These are phyloP conservation scores for Rutilus rutilus DNA, from an alignment of 2,113 vertebrate genomes.

Conservation along the genomic window DNA sequence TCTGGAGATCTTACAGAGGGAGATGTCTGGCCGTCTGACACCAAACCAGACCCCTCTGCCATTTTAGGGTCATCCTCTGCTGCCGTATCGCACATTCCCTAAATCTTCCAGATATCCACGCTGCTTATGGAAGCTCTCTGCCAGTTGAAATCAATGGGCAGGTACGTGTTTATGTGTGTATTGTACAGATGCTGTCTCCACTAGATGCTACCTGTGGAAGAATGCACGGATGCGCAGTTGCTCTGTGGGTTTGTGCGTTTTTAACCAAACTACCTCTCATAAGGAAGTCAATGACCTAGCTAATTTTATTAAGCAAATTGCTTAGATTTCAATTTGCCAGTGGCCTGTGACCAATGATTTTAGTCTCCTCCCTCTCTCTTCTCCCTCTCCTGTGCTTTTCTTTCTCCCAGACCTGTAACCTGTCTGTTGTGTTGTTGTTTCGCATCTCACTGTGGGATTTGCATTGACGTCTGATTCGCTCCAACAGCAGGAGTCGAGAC, in stretches of 20 bases:
- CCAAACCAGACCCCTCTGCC: conserved; percentile 51
- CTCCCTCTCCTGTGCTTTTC: neutral
- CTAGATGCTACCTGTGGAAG: neutral
- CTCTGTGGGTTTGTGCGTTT: conserved; percentile 54
- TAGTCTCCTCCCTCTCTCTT: conserved; percentile 43
- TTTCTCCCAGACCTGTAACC: conserved; percentile 27
- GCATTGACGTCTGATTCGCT: conserved; percentile 36
- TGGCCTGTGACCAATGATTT: conserved; percentile 66
- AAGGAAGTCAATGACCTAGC: conserved; percentile 64
- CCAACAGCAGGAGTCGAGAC: conserved; percentile 30
- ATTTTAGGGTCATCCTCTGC: conserved; percentile 60
- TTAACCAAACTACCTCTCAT: conserved; percentile 62
- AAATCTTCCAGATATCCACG: conserved; percentile 16
- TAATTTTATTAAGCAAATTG: conserved; percentile 83
- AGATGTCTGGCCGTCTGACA: conserved; percentile 53
- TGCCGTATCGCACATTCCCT: conserved; percentile 60
- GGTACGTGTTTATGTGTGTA: conserved; percentile 36
- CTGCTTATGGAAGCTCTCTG: conserved; percentile 19
- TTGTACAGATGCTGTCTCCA: conserved; percentile 22
- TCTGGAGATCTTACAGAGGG: conserved; percentile 54
- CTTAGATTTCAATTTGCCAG: conserved; percentile 70
- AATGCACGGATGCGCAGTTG: conserved; percentile 9
- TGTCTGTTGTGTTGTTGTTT: conserved; percentile 37
- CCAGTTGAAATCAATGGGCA: neutral
- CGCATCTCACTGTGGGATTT: conserved; percentile 39